Percentiles rank a stretch among this genome's conserved stretches.
These are phyloP conservation scores for Corythornis vintsioides DNA, from an alignment of 2,113 vertebrate species.

Conservation along the genomic window DNA sequence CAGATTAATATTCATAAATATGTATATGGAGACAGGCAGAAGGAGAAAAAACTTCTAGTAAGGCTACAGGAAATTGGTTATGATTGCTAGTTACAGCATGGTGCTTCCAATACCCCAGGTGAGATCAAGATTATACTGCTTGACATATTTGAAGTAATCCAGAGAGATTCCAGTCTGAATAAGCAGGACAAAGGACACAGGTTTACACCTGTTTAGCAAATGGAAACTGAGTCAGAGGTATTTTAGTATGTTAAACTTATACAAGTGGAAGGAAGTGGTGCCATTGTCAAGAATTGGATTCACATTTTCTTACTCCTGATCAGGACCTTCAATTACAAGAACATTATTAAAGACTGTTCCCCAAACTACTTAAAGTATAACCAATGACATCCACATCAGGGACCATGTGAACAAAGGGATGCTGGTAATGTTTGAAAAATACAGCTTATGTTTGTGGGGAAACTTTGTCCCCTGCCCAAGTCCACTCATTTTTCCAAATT, in stretches of 20 bases:
- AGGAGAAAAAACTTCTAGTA: background rate
- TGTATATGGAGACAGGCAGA: background rate
- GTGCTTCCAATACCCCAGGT: background rate
- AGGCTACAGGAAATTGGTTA: background rate
- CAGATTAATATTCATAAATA: background rate
- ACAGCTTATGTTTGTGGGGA: background rate
- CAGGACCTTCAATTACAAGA: background rate
- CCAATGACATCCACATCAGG: background rate
- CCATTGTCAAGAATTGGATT: background rate
- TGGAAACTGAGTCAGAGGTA: background rate
- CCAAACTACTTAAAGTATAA: background rate
- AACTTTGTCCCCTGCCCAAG: background rate
- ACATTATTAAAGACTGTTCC: background rate
- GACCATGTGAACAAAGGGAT: background rate
- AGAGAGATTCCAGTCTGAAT: background rate
- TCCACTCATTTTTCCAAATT: background rate
- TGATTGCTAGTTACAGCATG: background rate
- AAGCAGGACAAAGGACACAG: background rate
- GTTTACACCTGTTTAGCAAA: background rate
- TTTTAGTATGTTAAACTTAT: background rate
- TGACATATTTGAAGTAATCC: background rate
- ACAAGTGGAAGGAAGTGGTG: background rate
- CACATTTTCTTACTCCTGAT: background rate
- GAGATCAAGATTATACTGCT: background rate
- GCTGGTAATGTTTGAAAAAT: background rate